phyloP scores from a whole-genome alignment of 92 coral and sea anemone species.

The Zoanthus sociatus region DNA sequence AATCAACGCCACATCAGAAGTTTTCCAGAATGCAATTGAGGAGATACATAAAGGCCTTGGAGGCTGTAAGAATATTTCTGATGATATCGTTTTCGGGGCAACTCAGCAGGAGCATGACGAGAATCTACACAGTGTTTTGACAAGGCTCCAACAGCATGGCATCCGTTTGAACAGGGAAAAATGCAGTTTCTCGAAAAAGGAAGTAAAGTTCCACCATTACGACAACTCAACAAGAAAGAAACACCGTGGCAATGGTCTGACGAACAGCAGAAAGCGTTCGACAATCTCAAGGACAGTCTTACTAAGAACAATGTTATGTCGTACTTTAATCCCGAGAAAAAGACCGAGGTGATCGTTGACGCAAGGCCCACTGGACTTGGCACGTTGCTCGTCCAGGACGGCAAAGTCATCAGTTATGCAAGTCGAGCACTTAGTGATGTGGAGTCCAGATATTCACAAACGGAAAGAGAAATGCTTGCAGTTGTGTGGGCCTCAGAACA shows the following conservation, averaged over 20 bases:
- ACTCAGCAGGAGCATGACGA: neutral
- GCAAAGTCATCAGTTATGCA: neutral
- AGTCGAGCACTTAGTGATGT: too few relatives aligned
- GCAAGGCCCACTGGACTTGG: too few relatives aligned
- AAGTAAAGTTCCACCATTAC: neutral
- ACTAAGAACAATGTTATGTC: neutral
- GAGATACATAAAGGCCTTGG: constrained; percentile 33
- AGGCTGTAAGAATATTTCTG: constrained; percentile 19
- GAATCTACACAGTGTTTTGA: neutral
- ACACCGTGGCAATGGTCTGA: neutral
- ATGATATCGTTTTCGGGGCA: neutral
- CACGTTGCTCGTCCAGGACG: neutral
- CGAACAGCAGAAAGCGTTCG: too few relatives aligned
- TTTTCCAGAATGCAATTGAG: constrained; percentile 51
- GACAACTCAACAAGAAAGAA: neutral
- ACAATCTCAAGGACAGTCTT: neutral
- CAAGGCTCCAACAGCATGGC: neutral
- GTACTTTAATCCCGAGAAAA: neutral
- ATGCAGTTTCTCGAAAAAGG: neutral
- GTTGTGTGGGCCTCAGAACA: too few relatives aligned
- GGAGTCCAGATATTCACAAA: too few relatives aligned
- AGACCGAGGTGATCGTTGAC: too few relatives aligned
- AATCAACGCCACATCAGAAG: constrained; percentile 49
- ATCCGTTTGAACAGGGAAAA: too few relatives aligned
- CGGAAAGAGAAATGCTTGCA: too few relatives aligned